Evolutionary conservation across 2,113 vertebrate species (phyloP).

Genomic region (Oenanthe oenanthe): DNA sequence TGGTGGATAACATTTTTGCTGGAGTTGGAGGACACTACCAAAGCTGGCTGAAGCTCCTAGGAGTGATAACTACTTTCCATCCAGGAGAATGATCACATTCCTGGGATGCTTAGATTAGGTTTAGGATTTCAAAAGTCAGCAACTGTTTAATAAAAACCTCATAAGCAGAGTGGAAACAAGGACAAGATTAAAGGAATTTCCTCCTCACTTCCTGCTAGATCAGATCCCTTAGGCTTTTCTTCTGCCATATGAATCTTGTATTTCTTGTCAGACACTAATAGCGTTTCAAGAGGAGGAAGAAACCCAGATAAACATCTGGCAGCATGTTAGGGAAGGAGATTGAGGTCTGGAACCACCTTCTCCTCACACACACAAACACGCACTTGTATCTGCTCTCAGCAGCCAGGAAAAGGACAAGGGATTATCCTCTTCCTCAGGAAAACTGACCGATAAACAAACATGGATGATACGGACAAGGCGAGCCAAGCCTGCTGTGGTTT

Average conservation of each 20-base stretch:
- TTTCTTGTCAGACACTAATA: constrained; percentile 20
- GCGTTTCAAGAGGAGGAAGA: constrained; percentile 17
- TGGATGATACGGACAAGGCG: neutral
- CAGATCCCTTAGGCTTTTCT: neutral
- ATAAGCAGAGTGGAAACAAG: constrained; percentile 43
- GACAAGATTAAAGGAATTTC: constrained; percentile 63
- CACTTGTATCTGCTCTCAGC: neutral
- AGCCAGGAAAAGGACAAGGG: neutral
- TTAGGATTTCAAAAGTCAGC: constrained; percentile 26
- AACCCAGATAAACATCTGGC: constrained; percentile 35
- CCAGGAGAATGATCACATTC: neutral
- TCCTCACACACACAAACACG: neutral
- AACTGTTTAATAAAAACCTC: constrained; percentile 40
- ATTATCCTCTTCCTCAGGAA: neutral
- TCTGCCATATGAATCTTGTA: constrained; percentile 28
- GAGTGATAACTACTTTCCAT: neutral
- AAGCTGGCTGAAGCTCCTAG: neutral
- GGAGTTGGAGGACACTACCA: neutral
- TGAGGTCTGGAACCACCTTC: neutral
- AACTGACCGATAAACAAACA: neutral
- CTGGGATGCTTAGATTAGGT: neutral
- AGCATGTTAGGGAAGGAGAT: neutral
- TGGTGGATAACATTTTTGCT: neutral
- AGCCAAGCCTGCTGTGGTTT: neutral
- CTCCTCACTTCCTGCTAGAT: constrained; percentile 33